Conservation (phyloP, 53 echinoderm and acorn worm species). For the Zoroaster sp. region DNA sequence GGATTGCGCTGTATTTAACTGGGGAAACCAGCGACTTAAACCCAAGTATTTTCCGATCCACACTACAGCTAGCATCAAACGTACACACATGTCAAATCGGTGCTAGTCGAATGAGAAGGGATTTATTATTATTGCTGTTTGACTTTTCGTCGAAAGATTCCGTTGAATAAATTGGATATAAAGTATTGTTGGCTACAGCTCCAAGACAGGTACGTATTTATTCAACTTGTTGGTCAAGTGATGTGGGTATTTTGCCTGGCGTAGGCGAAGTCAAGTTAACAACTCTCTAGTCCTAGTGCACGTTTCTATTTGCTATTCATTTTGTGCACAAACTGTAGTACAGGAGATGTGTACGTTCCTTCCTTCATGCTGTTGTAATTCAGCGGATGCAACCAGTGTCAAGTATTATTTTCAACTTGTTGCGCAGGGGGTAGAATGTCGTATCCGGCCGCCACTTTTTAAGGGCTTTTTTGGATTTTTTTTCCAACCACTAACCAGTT, state of each 20-base stretch:
- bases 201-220: slow-evolving; percentile 3
- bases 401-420: neutral
- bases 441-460: too few species aligned
- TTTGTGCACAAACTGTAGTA: neutral
- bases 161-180: slow-evolving; percentile 12
- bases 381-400: neutral
- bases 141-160: neutral
- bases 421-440: neutral
- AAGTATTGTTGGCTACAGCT: neutral
- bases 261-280: neutral
- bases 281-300: neutral
- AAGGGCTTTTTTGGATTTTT: too few species aligned
- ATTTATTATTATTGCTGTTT: neutral
- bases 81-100: neutral
- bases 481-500: too few species aligned
- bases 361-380: too few species aligned
- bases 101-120: neutral
- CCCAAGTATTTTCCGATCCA: neutral
- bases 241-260: neutral
- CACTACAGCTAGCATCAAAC: neutral
- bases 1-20: neutral
- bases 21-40: slow-evolving; percentile 9
- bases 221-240: neutral
- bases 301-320: neutral
- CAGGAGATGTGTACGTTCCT: neutral